Evolutionary conservation across 1,140 invertebrate genomes (phyloP).

Genomic region (Drosophila arizonae): DNA sequence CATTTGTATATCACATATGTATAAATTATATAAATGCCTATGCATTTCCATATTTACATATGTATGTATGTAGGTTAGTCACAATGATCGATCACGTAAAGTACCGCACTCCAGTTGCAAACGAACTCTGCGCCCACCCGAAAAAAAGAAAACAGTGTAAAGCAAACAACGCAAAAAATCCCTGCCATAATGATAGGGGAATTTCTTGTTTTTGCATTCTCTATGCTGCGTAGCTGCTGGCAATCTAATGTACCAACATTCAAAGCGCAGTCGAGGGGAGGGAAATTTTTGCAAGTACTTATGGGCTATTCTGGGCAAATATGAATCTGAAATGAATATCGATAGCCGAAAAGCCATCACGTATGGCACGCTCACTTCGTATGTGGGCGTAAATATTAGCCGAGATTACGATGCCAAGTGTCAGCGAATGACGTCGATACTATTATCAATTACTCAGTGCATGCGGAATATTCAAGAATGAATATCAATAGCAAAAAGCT

Average conservation of each 20-base stretch:
- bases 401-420: not conserved
- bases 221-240: not conserved
- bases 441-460: too few species aligned
- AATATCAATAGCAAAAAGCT: constrained; percentile 13
- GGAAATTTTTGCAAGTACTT: not conserved
- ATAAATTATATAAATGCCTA: not conserved
- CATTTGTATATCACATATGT: not conserved
- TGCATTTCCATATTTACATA: constrained; percentile 1
- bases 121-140: not conserved
- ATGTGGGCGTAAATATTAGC: not conserved
- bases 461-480: not conserved
- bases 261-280: not conserved
- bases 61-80: constrained; percentile 24
- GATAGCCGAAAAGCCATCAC: not conserved
- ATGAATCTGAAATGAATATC: not conserved
- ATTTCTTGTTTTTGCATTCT: not conserved
- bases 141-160: not conserved
- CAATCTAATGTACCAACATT: not conserved
- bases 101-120: constrained; percentile 15
- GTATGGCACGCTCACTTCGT: too few species aligned
- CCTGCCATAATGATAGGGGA: not conserved
- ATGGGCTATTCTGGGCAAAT: not conserved
- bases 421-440: too few species aligned
- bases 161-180: not conserved
- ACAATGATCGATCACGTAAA: constrained; percentile 41